Percentiles rank a stretch among this genome's conserved stretches.
These are phyloP conservation scores for Mus minutoides DNA, from an alignment of 2,797 vertebrate species.

Conservation along the genomic window DNA sequence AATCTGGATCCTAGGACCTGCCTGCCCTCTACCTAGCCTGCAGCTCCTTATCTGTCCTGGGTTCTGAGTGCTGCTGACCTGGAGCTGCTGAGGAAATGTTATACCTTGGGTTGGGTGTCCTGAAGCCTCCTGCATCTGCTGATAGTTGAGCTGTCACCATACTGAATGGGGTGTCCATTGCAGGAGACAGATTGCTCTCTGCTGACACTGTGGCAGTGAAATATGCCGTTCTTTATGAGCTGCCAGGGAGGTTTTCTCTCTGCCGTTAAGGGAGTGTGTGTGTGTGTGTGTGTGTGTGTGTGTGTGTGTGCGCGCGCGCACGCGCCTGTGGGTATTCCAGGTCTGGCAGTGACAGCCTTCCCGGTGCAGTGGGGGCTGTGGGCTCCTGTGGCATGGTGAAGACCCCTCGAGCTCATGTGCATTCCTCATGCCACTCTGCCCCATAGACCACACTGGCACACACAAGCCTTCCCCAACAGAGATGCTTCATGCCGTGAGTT, in stretches of 20 bases:
- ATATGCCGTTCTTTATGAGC: background rate
- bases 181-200: background rate
- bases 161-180: accelerated
- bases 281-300: background rate
- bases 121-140: accelerated
- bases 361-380: background rate
- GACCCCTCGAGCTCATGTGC: accelerated
- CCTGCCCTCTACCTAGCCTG: background rate
- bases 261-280: accelerated
- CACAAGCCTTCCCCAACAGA: background rate
- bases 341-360: background rate
- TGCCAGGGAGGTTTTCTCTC: background rate
- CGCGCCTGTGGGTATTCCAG: accelerated
- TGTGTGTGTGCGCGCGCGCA: accelerated
- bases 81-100: background rate
- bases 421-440: background rate
- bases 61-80: background rate
- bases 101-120: background rate
- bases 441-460: background rate
- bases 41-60: background rate
- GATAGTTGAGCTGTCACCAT: background rate
- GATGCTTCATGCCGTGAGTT: accelerated
- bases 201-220: conserved; percentile 9
- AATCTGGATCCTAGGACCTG: background rate
- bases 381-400: accelerated